These are phyloP conservation scores for Sebastes paucispinis DNA, from an alignment of 2,797 vertebrate species.

Conservation along the genomic window DNA sequence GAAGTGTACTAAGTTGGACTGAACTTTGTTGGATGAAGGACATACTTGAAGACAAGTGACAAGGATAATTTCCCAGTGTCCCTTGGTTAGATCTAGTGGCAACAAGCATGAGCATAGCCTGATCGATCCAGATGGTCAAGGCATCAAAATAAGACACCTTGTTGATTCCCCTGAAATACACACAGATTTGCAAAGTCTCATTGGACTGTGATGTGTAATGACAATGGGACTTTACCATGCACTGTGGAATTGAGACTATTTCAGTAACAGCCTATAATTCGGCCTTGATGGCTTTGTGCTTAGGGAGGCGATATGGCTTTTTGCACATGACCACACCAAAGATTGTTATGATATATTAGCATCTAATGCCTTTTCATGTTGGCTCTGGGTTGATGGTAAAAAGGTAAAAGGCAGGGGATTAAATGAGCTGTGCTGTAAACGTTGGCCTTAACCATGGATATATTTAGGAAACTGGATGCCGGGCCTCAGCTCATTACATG, in stretches of 20 bases:
- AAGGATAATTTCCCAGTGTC: neutral
- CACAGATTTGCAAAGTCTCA: neutral
- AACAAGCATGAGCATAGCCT: neutral
- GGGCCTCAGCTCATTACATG: no score
- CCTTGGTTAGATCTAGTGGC: neutral
- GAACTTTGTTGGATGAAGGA: neutral
- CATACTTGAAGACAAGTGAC: neutral
- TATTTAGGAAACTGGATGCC: no score
- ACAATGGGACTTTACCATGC: neutral
- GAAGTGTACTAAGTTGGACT: neutral
- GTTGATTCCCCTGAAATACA: neutral
- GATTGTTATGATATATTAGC: conserved; percentile 5
- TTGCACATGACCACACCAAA: neutral
- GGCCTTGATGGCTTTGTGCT: conserved; percentile 1
- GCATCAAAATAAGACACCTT: neutral
- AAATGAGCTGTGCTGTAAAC: neutral
- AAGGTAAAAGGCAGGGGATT: neutral
- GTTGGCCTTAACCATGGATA: neutral
- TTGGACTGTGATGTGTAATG: neutral
- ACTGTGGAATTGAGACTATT: neutral
- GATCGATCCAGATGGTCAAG: neutral
- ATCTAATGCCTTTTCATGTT: neutral
- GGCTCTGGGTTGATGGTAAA: neutral
- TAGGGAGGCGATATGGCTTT: neutral
- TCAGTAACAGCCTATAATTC: conserved; percentile 4